phyloP scores from a whole-genome alignment of 2,888 invertebrate genomes.

The Dryadula phaetusa region DNA sequence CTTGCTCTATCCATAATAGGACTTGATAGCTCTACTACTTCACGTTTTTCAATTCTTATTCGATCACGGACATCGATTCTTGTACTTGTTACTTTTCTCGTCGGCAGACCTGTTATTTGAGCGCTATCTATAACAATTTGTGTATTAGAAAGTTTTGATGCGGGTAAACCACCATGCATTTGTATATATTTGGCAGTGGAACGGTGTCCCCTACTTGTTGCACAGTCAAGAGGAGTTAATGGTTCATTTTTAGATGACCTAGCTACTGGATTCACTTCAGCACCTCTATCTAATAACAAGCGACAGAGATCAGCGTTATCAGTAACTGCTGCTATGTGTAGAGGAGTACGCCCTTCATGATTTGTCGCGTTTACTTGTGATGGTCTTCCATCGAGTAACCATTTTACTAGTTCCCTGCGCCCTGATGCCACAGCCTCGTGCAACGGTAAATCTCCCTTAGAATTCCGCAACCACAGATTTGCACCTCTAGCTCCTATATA shows the following conservation, averaged over 20 bases:
- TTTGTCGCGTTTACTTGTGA: constrained; percentile 94
- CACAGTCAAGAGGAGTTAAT: constrained; percentile 96
- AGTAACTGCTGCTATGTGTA: constrained; percentile 97
- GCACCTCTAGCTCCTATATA: constrained; percentile 85
- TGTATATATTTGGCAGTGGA: constrained; percentile 97
- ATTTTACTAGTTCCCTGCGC: constrained; percentile 93
- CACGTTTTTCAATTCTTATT: constrained; percentile 80
- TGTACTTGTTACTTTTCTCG: constrained; percentile 78
- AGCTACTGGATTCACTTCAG: constrained; percentile 93
- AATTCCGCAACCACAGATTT: constrained; percentile 96
- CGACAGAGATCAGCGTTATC: constrained; percentile 97
- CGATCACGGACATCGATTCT: constrained; percentile 80
- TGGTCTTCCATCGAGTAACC: constrained; percentile 93
- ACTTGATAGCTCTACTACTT: constrained; percentile 78
- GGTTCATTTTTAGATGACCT: constrained; percentile 92
- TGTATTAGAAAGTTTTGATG: constrained; percentile 86
- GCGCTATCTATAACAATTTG: constrained; percentile 77
- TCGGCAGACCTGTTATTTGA: constrained; percentile 72
- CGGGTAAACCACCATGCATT: constrained; percentile 94
- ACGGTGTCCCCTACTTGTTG: constrained; percentile 92
- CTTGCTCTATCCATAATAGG: constrained; percentile 65
- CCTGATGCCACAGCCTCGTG: constrained; percentile 98
- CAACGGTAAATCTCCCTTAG: constrained; percentile 96
- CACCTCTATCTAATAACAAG: constrained; percentile 92
- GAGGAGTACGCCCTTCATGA: constrained; percentile 95